These are phyloP conservation scores for Oscarella lobularis DNA, from an alignment of 37 sponge, comb jelly and placozoan species.

Conservation along the genomic window DNA sequence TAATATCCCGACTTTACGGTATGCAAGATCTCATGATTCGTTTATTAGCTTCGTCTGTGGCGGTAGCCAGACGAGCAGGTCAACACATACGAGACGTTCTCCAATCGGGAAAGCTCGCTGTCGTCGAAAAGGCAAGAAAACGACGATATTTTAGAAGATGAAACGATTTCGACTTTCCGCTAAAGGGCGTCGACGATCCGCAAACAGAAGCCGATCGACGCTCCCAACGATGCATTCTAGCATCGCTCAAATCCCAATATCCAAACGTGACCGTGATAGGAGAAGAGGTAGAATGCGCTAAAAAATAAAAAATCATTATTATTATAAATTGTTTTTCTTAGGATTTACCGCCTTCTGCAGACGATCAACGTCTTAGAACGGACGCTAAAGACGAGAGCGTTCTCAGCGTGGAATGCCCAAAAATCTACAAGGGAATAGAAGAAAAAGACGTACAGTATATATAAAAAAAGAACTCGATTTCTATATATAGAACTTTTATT, in stretches of 20 bases:
- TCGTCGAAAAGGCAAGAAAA: constrained; percentile 60
- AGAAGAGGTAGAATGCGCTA: constrained; percentile 87
- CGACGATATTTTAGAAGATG: background rate
- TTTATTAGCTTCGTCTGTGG: constrained; percentile 56
- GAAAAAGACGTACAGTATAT: constrained; percentile 9
- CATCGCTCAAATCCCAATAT: constrained; percentile 43
- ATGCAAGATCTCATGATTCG: constrained; percentile 41
- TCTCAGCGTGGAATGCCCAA: constrained; percentile 52
- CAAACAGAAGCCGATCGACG: constrained; percentile 89
- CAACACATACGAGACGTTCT: constrained; percentile 62
- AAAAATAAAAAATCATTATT: too few relatives aligned
- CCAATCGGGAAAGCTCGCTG: constrained; percentile 39
- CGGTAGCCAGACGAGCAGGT: constrained; percentile 60
- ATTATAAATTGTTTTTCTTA: too few relatives aligned
- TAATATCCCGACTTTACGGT: too few relatives aligned
- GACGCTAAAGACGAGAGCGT: too few relatives aligned
- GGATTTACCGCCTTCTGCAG: too few relatives aligned
- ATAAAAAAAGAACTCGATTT: too few relatives aligned
- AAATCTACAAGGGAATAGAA: constrained; percentile 9
- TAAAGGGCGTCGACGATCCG: constrained; percentile 73
- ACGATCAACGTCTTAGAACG: too few relatives aligned
- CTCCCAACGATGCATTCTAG: constrained; percentile 70
- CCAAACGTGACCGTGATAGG: constrained; percentile 60
- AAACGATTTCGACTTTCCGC: too few relatives aligned
- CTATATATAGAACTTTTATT: too few relatives aligned